These are phyloP conservation scores for Fundulus diaphanus DNA, from an alignment of 2,797 vertebrate genomes.

Conservation along the genomic window DNA sequence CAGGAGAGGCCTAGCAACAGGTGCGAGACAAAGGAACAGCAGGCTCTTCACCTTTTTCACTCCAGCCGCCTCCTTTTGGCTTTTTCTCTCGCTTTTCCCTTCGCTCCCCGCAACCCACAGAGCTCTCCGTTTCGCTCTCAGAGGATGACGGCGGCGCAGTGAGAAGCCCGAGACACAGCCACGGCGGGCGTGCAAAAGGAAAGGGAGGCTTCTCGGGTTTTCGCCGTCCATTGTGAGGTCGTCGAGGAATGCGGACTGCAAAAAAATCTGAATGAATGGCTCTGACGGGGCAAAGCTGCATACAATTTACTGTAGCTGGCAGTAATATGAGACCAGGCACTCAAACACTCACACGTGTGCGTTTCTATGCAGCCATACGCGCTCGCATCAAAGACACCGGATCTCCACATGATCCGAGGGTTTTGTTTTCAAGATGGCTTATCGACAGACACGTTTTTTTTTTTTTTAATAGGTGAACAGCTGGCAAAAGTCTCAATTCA, in stretches of 20 bases:
- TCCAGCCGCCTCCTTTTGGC: conserved; percentile 39
- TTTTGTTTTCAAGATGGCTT: background rate
- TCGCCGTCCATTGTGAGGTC: conserved; percentile 62
- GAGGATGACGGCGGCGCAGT: conserved; percentile 48
- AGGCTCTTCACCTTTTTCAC: conserved; percentile 72
- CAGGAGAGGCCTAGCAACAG: conserved; percentile 77
- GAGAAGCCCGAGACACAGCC: conserved; percentile 50
- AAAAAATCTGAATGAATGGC: conserved; percentile 68
- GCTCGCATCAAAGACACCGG: conserved; percentile 25
- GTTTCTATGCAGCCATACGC: conserved; percentile 61
- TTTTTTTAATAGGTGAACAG: background rate
- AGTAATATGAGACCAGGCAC: conserved; percentile 72
- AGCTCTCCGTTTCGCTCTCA: conserved; percentile 32
- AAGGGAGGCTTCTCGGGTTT: conserved; percentile 66
- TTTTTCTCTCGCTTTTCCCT: conserved; percentile 36
- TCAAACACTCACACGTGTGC: conserved; percentile 65
- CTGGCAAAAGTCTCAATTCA: background rate
- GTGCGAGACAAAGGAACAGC: conserved; percentile 79
- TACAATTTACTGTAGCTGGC: conserved; percentile 75
- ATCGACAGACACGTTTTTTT: background rate
- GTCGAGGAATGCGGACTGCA: conserved; percentile 68
- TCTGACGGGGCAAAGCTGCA: conserved; percentile 67
- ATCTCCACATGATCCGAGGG: background rate
- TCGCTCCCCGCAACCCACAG: conserved; percentile 34
- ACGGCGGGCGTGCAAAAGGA: conserved; percentile 37